These are phyloP conservation scores for Rhinoraja longicauda DNA, from an alignment of 2,797 vertebrate genomes.

Conservation along the genomic window DNA sequence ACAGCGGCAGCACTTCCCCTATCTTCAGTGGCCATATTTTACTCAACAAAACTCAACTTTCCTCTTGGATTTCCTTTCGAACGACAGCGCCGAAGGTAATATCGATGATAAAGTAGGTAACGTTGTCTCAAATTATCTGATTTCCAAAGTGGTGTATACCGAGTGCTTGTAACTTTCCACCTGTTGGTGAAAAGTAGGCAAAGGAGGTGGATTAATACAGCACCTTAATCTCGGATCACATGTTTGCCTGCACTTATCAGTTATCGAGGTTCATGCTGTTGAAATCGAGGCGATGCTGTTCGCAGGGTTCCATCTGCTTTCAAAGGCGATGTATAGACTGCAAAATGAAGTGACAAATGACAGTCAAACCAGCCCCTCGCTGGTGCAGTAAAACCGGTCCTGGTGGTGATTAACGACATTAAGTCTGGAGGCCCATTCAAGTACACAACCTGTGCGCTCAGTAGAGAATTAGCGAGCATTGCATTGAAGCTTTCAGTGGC, in stretches of 20 bases:
- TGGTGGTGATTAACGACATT: neutral
- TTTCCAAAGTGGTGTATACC: conserved; percentile 39
- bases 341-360: neutral
- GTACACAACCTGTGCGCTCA: neutral
- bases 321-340: no score
- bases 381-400: neutral
- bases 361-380: neutral
- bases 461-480: conserved; percentile 14
- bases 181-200: conserved; percentile 48
- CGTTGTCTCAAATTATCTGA: conserved; percentile 4
- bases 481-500: neutral
- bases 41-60: conserved; percentile 53
- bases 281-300: neutral
- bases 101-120: conserved; percentile 44
- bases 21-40: conserved; percentile 67
- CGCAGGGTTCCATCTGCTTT: neutral
- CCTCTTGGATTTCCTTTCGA: conserved; percentile 43
- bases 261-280: neutral
- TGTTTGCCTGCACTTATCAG: conserved; percentile 45
- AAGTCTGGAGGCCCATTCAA: neutral
- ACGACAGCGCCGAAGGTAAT: conserved; percentile 46
- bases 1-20: conserved; percentile 65
- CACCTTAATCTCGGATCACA: conserved; percentile 43
- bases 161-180: conserved; percentile 42
- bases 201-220: conserved; percentile 40